Evolutionary conservation across 2,888 invertebrate genomes (phyloP), one percentile per base, ranked within the genome.

Genomic region (Villa cingulata): DNA sequence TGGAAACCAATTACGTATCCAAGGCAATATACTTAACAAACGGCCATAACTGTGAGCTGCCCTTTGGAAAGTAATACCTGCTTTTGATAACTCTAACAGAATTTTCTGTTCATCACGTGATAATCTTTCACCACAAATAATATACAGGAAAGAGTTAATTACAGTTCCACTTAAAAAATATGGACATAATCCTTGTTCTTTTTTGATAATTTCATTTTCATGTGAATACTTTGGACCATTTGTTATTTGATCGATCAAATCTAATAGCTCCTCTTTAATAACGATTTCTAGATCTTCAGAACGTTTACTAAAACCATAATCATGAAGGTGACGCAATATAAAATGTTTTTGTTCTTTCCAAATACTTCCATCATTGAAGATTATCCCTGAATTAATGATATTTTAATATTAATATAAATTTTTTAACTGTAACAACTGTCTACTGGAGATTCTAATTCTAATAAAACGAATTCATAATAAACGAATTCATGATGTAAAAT

Each of bases 311-410:
- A 83, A 82, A 3, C 83, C 83, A 57, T 70, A 81, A 58, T 83
- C 82, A 1, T 83, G 68, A 58, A 82, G 64, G 54, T 78, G 73
- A 1, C 82, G 72, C 4, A 83, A 66, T 0, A 80, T 72, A 53
- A 81, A 83, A 53, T 82, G 71, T 32, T 81, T 69, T 56, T 83
- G 82, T 3, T 76, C 73, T 49, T 76, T 75, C 82, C 83, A 83
- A 45, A 72, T 65, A 34, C 68, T 63, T 1, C 78, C 78, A 16
- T 82, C 81, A 17, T 74, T 74, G 58, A 82, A 81, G 60, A 81
- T 80, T 50, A 82, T 74, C 15, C 81, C 81, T 81, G n/a, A n/a
- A 53, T 1, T 54, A 54, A 45, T 34, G 23, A 23, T 6, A n/a
- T n/a, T n/a, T n/a, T n/a, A n/a, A n/a, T n/a, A n/a, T n/a, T n/a